Percentiles rank a stretch among this genome's conserved stretches.
Conservation (phyloP, 2,888 invertebrate genomes). For the Syrista parreyssii region DNA sequence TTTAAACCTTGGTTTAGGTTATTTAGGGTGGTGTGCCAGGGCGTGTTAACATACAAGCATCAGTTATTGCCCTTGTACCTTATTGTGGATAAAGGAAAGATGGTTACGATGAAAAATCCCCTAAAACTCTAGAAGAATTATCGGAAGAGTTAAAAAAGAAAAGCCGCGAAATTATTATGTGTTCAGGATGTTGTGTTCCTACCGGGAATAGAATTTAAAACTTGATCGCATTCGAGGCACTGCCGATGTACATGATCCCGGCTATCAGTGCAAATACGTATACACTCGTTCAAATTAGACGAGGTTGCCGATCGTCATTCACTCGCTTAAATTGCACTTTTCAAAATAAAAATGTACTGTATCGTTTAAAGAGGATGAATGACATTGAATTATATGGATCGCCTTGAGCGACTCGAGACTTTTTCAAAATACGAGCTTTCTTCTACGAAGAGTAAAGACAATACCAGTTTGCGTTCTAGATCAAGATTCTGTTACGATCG, state of each 20-base stretch:
- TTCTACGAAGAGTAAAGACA: slow-evolving; percentile 33
- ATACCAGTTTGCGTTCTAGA: slow-evolving; percentile 35
- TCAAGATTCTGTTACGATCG: slow-evolving; percentile 10
- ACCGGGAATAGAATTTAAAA: slow-evolving; percentile 22
- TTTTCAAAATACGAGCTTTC: slow-evolving; percentile 19
- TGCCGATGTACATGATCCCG: not conserved
- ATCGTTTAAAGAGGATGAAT: not conserved
- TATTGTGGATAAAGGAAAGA: not conserved
- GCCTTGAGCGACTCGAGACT: not conserved
- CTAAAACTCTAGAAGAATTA: not conserved
- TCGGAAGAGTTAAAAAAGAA: not conserved
- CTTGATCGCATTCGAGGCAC: not conserved
- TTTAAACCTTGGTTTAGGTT: slow-evolving; percentile 49
- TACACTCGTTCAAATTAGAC: not conserved
- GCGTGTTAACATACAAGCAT: slow-evolving; percentile 51
- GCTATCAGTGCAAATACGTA: not conserved
- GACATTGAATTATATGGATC: not conserved
- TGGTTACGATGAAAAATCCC: not conserved
- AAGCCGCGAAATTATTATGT: slow-evolving; percentile 26
- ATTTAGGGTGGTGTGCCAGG: slow-evolving; percentile 40
- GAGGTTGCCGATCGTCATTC: not conserved
- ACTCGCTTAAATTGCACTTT: not conserved
- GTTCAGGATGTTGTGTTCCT: slow-evolving; percentile 36
- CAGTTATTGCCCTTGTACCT: slow-evolving; percentile 27
- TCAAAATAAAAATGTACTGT: not conserved